phyloP scores from a whole-genome alignment of 2,113 vertebrate species.

The Chlorodrepanis virens region DNA sequence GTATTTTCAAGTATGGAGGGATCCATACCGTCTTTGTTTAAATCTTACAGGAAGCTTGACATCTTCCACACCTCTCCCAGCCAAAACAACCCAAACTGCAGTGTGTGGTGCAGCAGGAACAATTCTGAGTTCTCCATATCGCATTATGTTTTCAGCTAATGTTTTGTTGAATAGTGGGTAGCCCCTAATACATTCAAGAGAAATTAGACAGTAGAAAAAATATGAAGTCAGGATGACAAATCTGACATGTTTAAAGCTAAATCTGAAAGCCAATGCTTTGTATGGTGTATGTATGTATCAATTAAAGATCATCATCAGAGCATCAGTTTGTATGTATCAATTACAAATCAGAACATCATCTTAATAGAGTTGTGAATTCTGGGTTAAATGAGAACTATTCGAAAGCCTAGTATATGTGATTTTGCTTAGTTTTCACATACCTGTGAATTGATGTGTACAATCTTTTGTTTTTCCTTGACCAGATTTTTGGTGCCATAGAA shows the following conservation, averaged over 20 bases:
- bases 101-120: background rate
- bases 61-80: background rate
- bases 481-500: constrained; percentile 94
- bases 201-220: background rate
- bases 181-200: background rate
- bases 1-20: background rate
- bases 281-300: background rate
- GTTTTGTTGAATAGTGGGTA: background rate
- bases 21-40: background rate
- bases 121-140: background rate
- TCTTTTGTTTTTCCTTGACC: background rate
- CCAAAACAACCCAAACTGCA: background rate
- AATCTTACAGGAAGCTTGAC: background rate
- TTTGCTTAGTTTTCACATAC: background rate
- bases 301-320: background rate
- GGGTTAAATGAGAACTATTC: background rate
- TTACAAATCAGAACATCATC: background rate
- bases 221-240: background rate
- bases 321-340: background rate
- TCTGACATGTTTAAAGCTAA: background rate
- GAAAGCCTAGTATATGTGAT: background rate
- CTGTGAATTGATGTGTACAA: background rate
- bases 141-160: background rate
- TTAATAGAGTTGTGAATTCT: background rate
- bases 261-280: background rate